phyloP scores from a whole-genome alignment of 2,797 vertebrate genomes.

The Galago senegalensis region DNA sequence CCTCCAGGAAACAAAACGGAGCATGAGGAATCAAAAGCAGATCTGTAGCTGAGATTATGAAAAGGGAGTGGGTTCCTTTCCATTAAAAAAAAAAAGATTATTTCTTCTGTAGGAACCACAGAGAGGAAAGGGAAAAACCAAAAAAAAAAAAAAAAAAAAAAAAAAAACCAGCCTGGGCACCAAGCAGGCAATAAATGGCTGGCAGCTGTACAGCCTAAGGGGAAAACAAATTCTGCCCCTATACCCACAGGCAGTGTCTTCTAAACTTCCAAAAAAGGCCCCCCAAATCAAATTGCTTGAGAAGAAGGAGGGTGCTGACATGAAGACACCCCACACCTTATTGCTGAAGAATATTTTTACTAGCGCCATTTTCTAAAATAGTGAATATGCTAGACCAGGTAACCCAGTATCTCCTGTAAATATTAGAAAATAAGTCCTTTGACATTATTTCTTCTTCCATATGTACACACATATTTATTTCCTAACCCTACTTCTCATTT shows the following conservation, averaged over 20 bases:
- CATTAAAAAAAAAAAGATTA: constrained; percentile 54
- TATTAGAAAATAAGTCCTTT: neutral
- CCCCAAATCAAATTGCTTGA: constrained; percentile 23
- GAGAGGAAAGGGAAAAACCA: neutral
- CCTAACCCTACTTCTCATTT: neutral
- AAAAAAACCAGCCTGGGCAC: neutral
- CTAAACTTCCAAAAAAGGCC: constrained; percentile 38
- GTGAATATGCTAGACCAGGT: neutral
- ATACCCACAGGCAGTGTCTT: neutral
- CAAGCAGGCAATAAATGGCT: constrained; percentile 51
- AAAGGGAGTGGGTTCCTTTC: constrained; percentile 72
- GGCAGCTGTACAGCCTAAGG: constrained; percentile 38
- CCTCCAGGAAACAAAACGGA: constrained; percentile 70
- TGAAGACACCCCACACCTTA: neutral
- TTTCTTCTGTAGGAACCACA: constrained; percentile 66
- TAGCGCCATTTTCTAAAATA: constrained; percentile 28
- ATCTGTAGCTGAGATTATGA: constrained; percentile 66
- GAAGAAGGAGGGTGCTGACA: neutral
- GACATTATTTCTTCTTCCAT: neutral
- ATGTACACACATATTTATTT: neutral
- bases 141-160: too few species aligned
- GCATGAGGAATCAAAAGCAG: constrained; percentile 62
- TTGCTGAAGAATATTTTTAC: constrained; percentile 28
- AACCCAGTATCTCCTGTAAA: neutral
- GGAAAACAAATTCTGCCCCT: constrained; percentile 36